Evolutionary conservation across 2,797 vertebrate species (phyloP), one percentile per base, ranked within the genome.

Genomic region (Acrossocheilus fasciatus): DNA sequence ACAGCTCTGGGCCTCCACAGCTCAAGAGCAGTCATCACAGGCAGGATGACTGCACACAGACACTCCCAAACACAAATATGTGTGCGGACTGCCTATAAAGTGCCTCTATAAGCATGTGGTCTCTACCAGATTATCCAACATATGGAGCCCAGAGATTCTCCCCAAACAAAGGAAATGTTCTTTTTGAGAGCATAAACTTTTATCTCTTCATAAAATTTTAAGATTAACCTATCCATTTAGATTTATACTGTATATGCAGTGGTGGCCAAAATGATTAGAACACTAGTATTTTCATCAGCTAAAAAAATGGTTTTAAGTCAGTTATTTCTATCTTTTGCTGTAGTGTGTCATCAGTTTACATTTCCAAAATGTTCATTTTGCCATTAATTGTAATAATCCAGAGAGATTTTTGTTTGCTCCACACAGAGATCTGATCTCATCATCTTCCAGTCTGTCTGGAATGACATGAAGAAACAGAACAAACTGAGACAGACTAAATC

Each of bases 1-100:
- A 94, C 93, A 92, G 92, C 91, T 93, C 93, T 92, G 88, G 88
- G 89, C 90, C 90, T 82, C 79, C 88, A 91, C 85, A 91, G 89
- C 89, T 90, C 90, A 72, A 87, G 72, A 86, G 84, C 82, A 41
- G 88, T 89, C 86, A 84, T 82, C 79, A 84, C 87, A 86, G 82
- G 81, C 85, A 81, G 83, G 15, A 81, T 77, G 64, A 54, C 74
- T 68, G 50, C 54, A 84, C 59, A 76, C 77, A 83, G 73, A 82
- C 82, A 57, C 66, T 79, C 57, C 81, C 84, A 86, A 70, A 88
- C 62, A 66, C 62, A 78, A 72, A 77, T 78, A 81, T 64, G 85
- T 43, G 82, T 72, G 57, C 4, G 20, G 47, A 82, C 74, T 59
- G 34, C 20, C 20, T 81, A 70, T 69, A 75, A 64, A 70, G 26